A percentile compares a stretch with the other conserved stretches of the same genome.
Conservation (phyloP, 1,140 invertebrate genomes). For the Neodiprion fabricii region DNA sequence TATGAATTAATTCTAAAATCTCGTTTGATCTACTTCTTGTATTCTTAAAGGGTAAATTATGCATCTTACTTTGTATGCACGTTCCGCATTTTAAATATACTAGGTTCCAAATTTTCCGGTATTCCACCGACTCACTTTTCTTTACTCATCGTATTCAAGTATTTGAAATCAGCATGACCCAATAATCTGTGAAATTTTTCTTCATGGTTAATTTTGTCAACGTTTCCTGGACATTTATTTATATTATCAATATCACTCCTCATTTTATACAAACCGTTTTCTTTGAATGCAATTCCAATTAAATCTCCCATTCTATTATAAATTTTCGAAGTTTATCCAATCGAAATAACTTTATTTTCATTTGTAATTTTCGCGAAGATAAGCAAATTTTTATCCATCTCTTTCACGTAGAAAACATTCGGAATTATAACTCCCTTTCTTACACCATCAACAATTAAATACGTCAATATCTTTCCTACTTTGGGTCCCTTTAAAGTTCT, state of each 20-base stretch:
- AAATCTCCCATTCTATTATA: conserved; percentile 22
- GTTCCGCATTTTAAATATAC: conserved; percentile 11
- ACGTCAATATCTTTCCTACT: conserved; percentile 28
- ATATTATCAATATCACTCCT: conserved; percentile 18
- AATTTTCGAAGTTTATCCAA: conserved; percentile 22
- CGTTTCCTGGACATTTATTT: conserved; percentile 2
- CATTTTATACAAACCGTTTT: conserved; percentile 28
- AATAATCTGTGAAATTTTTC: conserved; percentile 29
- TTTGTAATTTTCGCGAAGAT: conserved; percentile 28
- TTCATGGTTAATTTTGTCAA: conserved; percentile 25
- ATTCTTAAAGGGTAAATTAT: conserved; percentile 2
- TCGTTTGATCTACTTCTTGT: conserved; percentile 7
- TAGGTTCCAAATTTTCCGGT: conserved; percentile 23
- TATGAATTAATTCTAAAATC: conserved; percentile 24
- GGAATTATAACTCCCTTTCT: conserved; percentile 19
- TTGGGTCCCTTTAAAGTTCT: conserved; percentile 33
- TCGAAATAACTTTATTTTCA: conserved; percentile 27
- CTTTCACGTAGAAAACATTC: conserved; percentile 29
- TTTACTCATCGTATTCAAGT: conserved; percentile 26
- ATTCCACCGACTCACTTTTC: conserved; percentile 22
- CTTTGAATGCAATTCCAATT: conserved; percentile 24
- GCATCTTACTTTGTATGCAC: neutral
- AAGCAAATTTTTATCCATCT: conserved; percentile 33
- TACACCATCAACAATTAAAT: conserved; percentile 25
- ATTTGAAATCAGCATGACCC: conserved; percentile 32